Base-by-base conservation (phyloP, 92 coral and sea anemone species). In the Zoanthus sociatus region DNA sequence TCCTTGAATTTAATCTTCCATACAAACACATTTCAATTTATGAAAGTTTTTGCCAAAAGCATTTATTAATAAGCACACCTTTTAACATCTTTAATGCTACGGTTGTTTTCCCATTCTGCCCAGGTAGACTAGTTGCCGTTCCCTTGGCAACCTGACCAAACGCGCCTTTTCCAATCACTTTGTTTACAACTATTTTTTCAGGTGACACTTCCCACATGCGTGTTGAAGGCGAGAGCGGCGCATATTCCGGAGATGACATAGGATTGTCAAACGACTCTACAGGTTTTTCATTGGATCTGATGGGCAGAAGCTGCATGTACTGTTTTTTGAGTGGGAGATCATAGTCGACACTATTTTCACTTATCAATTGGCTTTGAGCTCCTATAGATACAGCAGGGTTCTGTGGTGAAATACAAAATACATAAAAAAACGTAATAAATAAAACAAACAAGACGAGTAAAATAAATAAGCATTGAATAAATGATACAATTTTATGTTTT, bases 31-130 rank as follows among this genome's bases (percentile, higher is more conserved):
- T n/a, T n/a, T n/a, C 26, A 26, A 26, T 26, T 26, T 26, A 26
- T 26, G 26, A 26, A 26, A 26, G 26, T 26, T 26, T 26, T 26
- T 26, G 26, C 26, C 26, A 26, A 26, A 26, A 26, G 26, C 26
- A 26, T 0, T 26, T 0, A 26, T 48, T 1, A 7, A 2, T 3
- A 32, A 53, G 6, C 50, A 71, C 55, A 88, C 91, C 16, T 83
- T 88, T 83, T 33, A 83, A 20, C 91, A 88, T 88, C 48, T 88
- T 88, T 16, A 88, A 18, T 18, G 91, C 91, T 12, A 88, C 91
- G 16, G 78, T 78, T 53, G 53, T 78, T 33, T 66, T n/a, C 54
- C 88, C 87, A 4, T 47, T 33, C 45, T 83, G 44, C 17, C 83
- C 88, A 12, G 58, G 55, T 31, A 74, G 60, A 20, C 61, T 68